Percentiles rank a stretch among this genome's conserved stretches.
Conservation (phyloP, 1,140 invertebrate species). For the Drosophila pseudoananassae region DNA sequence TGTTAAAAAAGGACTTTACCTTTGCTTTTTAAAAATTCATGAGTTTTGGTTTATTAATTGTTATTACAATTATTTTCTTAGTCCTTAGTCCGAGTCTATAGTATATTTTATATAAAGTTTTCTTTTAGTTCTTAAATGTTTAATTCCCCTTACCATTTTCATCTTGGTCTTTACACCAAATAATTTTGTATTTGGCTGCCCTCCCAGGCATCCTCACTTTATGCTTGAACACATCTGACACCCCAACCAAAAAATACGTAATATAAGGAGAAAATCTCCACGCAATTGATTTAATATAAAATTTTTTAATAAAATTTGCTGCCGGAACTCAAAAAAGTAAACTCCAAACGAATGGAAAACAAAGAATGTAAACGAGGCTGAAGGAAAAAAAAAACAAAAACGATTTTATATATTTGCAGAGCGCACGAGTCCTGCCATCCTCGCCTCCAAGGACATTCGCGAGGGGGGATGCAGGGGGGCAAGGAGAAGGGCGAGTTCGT, state of each 20-base stretch:
- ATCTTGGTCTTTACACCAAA: background rate
- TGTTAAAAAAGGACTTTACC: too few relatives aligned
- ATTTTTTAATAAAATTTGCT: conserved; percentile 81
- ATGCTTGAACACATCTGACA: conserved; percentile 74
- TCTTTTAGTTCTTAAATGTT: background rate
- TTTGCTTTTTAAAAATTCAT: background rate
- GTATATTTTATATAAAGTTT: background rate
- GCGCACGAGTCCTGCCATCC: conserved; percentile 34
- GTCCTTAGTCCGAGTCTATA: too few relatives aligned
- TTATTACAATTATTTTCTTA: background rate
- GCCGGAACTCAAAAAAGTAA: conserved; percentile 43
- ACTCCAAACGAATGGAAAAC: conserved; percentile 17
- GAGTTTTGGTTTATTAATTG: background rate
- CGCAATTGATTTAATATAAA: conserved; percentile 81
- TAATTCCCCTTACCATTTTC: background rate
- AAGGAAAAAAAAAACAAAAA: background rate
- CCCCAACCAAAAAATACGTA: conserved; percentile 31
- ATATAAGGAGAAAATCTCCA: conserved; percentile 63
- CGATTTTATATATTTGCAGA: conserved; percentile 49
- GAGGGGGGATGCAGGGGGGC: conserved; percentile 40
- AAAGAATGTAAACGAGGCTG: conserved; percentile 4
- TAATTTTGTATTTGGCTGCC: background rate
- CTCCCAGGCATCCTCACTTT: conserved; percentile 39
- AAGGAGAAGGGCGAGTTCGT: conserved; percentile 36
- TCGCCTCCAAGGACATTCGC: conserved; percentile 14